Evolutionary conservation across 2,113 vertebrate genomes (phyloP), one percentile per base, ranked within the genome.

Genomic region (Zootoca vivipara): DNA sequence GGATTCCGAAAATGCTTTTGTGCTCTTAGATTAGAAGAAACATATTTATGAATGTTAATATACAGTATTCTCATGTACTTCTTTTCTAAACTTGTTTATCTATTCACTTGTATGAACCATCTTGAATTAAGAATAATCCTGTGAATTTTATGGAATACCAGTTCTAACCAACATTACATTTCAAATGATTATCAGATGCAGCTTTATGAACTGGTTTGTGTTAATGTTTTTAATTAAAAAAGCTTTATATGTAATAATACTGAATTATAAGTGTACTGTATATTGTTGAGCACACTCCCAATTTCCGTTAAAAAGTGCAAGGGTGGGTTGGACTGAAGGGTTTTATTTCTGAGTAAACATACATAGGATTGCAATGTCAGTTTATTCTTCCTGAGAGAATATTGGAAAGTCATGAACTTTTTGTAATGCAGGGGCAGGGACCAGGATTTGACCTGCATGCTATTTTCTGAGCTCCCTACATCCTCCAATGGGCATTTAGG

Each of bases 161-260:
- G 18, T 87, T 81, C 10, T 46, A 5, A 72, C 62, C 13, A 35
- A 30, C 42, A 6, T 30, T 69, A 89, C 12, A 30, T n/a, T n/a
- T 90, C 2, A 52, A 77, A 84, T 80, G 64, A 78, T 16, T 8
- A 26, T 12, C 0, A 0, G 9, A 4, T 72, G 28, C 4, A 26
- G 8, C 91, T 92, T 91, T 84, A 8, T 77, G 67, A 87, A 89
- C 8, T 70, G n/a, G 20, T 69, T 33, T 83, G 5, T 58, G 3
- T 64, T 69, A 2, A 10, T 46, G n/a, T 74, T 83, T 77, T 85
- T 84, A 0, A 30, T 16, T n/a, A 13, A 85, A 62, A 92, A 74
- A 15, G 16, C 33, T 62, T 1, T 87, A 84, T 77, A 28, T 79
- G 7, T 20, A 94, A 94, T 94, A 94, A 94, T 94, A 88, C 65